Conservation (phyloP, 1,140 invertebrate genomes). For the Melitaea cinxia region DNA sequence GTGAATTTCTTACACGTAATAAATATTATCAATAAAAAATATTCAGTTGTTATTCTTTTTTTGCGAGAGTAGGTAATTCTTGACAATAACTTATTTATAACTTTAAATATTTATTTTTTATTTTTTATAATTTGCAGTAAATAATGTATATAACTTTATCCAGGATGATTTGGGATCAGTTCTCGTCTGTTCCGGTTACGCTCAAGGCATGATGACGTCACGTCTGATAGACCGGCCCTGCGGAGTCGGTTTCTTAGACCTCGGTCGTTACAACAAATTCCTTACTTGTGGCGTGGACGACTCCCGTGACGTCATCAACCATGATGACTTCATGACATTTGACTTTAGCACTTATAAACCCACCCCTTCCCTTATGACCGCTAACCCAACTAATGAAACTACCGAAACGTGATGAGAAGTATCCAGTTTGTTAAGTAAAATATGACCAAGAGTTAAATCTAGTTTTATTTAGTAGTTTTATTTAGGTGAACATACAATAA, state of each 20-base stretch:
- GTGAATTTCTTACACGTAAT: too few species aligned
- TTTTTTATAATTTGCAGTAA: neutral
- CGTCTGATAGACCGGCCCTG: slow-evolving; percentile 65
- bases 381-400: slow-evolving; percentile 19
- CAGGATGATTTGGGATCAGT: slow-evolving; percentile 66
- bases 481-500: too few species aligned
- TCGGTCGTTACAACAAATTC: slow-evolving; percentile 58
- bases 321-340: slow-evolving; percentile 49
- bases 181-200: slow-evolving; percentile 59
- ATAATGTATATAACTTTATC: neutral
- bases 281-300: slow-evolving; percentile 67
- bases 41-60: too few species aligned
- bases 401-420: slow-evolving; percentile 8
- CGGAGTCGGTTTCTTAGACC: slow-evolving; percentile 61
- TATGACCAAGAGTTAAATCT: too few species aligned
- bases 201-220: slow-evolving; percentile 66
- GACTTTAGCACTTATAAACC: slow-evolving; percentile 38
- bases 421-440: neutral
- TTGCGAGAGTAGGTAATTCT: too few species aligned
- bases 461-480: too few species aligned
- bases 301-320: slow-evolving; percentile 60
- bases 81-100: too few species aligned
- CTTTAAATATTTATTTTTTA: too few species aligned
- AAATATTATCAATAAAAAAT: too few species aligned
- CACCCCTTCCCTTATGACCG: slow-evolving; percentile 33